These are phyloP conservation scores for Premnoplex brunnescens DNA, from an alignment of 2,797 vertebrate genomes.

Conservation along the genomic window DNA sequence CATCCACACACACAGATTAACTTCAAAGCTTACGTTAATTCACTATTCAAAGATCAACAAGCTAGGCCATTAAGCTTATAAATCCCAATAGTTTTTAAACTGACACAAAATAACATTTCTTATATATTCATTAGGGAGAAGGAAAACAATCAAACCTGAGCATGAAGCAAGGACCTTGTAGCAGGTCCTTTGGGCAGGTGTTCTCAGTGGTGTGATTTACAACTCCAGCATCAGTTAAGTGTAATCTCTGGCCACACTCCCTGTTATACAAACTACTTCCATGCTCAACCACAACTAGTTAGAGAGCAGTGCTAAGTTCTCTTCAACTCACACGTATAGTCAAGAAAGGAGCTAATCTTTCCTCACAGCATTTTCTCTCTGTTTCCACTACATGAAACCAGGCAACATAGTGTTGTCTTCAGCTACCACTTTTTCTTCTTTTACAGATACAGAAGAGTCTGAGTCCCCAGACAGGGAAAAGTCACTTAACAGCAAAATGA, in stretches of 20 bases:
- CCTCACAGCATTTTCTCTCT: background rate
- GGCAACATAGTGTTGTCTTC: background rate
- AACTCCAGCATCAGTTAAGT: background rate
- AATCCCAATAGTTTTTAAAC: background rate
- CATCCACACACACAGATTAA: background rate
- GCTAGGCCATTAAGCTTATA: background rate
- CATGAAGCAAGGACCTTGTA: background rate
- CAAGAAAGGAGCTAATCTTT: background rate
- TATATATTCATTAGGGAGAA: background rate
- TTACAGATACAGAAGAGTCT: background rate
- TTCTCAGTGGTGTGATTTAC: slow-evolving; percentile 47
- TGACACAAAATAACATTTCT: background rate
- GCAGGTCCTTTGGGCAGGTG: background rate
- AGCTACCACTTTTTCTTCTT: background rate
- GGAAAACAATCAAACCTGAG: background rate
- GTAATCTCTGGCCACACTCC: background rate
- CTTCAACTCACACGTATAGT: background rate
- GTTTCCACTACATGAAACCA: background rate
- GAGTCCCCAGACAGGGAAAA: background rate
- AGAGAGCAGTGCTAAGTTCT: background rate
- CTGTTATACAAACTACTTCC: slow-evolving; percentile 22
- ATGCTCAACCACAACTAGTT: background rate
- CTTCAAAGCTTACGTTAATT: background rate
- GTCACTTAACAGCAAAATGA: background rate
- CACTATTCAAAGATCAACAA: background rate